Evolutionary conservation across 2,888 invertebrate species (phyloP).

Genomic region (Epinotia demarniana): DNA sequence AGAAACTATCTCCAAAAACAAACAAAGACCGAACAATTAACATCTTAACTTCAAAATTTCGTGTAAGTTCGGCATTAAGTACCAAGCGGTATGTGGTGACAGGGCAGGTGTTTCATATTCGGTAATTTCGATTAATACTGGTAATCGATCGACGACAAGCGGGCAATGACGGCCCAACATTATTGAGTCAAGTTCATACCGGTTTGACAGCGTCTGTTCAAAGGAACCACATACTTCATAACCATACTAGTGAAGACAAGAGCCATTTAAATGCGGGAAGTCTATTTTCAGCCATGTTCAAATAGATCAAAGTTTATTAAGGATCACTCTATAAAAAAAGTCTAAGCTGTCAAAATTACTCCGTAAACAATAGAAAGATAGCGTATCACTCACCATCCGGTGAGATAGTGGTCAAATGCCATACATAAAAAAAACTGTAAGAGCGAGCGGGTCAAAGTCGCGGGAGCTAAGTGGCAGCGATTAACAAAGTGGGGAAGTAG

Average conservation of each 20-base stretch:
- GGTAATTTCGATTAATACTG: constrained; percentile 24
- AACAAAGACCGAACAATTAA: background rate
- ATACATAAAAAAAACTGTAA: no score
- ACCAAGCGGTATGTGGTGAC: background rate
- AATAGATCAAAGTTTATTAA: no score
- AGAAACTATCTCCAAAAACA: background rate
- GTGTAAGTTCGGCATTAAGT: background rate
- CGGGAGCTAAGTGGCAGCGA: constrained; percentile 31
- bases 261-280: constrained; percentile 1
- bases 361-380: no score
- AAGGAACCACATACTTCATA: constrained; percentile 14
- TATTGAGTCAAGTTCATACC: constrained; percentile 17
- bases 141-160: constrained; percentile 22
- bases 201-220: constrained; percentile 24
- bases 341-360: no score
- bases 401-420: no score
- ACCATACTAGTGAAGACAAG: background rate
- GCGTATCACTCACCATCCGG: no score
- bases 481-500: constrained; percentile 37
- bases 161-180: constrained; percentile 21
- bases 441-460: constrained; percentile 32
- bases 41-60: background rate
- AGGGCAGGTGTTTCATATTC: constrained; percentile 20
- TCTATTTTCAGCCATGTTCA: background rate
- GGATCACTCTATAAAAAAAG: no score